phyloP scores from a whole-genome alignment of 2,797 vertebrate species.

The Glyptemys insculpta region DNA sequence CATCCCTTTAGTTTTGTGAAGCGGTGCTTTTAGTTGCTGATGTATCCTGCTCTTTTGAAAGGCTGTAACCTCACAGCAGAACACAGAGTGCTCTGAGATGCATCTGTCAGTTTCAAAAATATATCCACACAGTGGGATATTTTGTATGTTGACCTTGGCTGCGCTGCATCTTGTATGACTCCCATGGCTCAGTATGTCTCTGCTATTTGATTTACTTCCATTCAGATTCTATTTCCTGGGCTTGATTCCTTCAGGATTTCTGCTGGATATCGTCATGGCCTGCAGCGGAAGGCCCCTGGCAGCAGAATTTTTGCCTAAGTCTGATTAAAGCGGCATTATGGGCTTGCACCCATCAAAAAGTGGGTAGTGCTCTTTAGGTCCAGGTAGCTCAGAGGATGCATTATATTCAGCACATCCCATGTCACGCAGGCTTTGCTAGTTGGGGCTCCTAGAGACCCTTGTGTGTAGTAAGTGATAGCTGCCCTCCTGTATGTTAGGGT shows the following conservation, averaged over 20 bases:
- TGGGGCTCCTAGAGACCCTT: not conserved
- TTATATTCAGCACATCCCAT: not conserved
- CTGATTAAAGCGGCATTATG: too few species aligned
- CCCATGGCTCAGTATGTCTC: not conserved
- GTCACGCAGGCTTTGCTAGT: not conserved
- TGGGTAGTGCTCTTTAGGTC: too few species aligned
- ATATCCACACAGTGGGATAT: accelerated
- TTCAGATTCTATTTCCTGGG: not conserved
- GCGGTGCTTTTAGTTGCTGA: not conserved
- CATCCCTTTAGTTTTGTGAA: not conserved
- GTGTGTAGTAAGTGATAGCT: not conserved
- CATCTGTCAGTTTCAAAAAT: not conserved
- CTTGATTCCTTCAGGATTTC: not conserved
- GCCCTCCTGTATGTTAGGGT: not conserved
- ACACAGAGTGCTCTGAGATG: not conserved
- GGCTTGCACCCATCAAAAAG: not conserved
- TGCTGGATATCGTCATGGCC: not conserved
- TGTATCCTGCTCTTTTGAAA: not conserved
- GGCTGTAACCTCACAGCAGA: accelerated
- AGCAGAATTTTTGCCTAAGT: not conserved
- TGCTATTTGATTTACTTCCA: not conserved
- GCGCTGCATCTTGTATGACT: not conserved
- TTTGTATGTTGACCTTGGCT: not conserved
- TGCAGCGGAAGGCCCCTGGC: too few species aligned
- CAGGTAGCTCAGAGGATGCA: not conserved